A percentile compares a stretch with the other conserved stretches of the same genome.
Evolutionary conservation across 2,113 vertebrate genomes (phyloP).

Genomic region (Dromiciops gliroides): DNA sequence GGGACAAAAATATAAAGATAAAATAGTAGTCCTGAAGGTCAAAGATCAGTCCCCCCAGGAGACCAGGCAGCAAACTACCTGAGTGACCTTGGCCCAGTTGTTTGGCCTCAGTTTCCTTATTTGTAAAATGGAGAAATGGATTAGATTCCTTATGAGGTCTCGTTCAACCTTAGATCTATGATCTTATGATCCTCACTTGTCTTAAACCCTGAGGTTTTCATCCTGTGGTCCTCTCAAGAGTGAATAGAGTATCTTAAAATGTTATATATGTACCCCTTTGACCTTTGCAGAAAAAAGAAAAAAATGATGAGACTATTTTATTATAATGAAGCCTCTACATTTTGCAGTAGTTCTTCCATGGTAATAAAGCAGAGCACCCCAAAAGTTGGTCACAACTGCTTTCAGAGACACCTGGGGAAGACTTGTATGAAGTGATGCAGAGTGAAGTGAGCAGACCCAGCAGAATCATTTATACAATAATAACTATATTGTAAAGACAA

Average conservation of each 20-base stretch:
- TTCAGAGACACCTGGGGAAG: background rate
- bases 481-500: background rate
- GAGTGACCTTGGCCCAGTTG: background rate
- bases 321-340: background rate
- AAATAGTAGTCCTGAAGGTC: background rate
- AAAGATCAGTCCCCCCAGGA: background rate
- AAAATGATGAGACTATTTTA: background rate
- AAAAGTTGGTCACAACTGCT: background rate
- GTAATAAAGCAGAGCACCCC: background rate
- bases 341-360: background rate
- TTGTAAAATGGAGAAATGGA: background rate
- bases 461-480: background rate
- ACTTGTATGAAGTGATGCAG: background rate
- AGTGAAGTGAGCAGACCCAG: background rate
- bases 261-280: background rate
- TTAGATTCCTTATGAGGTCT: background rate
- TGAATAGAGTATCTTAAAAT: background rate
- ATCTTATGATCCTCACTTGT: background rate
- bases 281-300: background rate
- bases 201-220: background rate
- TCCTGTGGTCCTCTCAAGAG: background rate
- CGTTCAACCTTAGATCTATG: background rate
- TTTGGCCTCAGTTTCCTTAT: background rate
- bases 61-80: background rate
- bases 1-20: slow-evolving; percentile 3